Evolutionary conservation across 2,113 vertebrate genomes (phyloP).

Genomic region (Nanorana parkeri): DNA sequence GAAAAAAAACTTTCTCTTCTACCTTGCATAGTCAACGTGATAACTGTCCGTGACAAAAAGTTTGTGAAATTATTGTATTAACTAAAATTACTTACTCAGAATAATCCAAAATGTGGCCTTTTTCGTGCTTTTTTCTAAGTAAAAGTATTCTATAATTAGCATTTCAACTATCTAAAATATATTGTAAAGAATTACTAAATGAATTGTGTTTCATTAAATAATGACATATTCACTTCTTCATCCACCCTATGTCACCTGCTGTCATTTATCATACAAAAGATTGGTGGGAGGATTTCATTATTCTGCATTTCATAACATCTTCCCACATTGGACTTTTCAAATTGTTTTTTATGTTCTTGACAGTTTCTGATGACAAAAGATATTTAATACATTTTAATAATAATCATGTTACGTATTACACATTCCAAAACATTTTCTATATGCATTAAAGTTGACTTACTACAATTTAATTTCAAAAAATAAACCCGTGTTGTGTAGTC

Average conservation of each 20-base stretch:
- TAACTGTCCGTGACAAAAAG: no score
- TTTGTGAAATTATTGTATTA: no score
- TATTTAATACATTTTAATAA: conserved; percentile 22
- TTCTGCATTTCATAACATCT: conserved; percentile 39
- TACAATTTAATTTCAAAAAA: not conserved
- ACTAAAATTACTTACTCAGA: no score
- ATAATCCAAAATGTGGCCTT: no score
- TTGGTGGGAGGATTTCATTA: conserved; percentile 39
- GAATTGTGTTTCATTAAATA: not conserved
- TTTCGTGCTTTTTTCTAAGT: no score
- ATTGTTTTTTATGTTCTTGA: conserved; percentile 43
- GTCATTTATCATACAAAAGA: conserved; percentile 35
- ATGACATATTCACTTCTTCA: not conserved
- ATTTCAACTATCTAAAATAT: no score
- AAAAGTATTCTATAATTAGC: no score
- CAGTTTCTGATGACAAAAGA: conserved; percentile 24
- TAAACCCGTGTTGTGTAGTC: not conserved
- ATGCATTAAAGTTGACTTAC: no score
- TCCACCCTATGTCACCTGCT: not conserved
- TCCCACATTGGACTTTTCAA: conserved; percentile 18
- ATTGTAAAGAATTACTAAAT: not conserved
- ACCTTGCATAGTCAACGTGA: no score
- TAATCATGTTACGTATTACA: conserved; percentile 22
- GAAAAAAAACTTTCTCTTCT: no score
- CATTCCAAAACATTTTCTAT: not conserved